These are phyloP conservation scores for Carabus problematicus DNA, from an alignment of 2,888 invertebrate species.

Conservation along the genomic window DNA sequence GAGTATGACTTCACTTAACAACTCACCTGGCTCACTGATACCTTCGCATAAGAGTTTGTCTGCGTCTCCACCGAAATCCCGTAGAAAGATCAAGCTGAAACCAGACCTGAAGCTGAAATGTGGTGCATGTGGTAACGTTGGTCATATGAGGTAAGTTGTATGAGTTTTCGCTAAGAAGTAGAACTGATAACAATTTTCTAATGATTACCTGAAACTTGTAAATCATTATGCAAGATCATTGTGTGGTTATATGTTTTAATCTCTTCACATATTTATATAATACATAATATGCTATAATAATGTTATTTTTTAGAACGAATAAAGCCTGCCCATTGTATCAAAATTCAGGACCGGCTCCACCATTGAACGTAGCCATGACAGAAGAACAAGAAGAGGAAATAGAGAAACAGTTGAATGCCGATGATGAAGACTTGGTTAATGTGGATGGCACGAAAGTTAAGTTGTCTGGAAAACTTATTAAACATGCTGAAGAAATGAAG, in stretches of 20 bases:
- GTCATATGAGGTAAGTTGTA: constrained; percentile 66
- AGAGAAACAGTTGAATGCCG: constrained; percentile 76
- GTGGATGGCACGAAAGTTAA: constrained; percentile 95
- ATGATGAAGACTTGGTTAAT: constrained; percentile 87
- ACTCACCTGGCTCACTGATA: constrained; percentile 50
- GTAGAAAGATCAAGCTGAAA: constrained; percentile 85
- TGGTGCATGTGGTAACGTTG: constrained; percentile 93
- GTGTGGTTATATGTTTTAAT: constrained; percentile 16
- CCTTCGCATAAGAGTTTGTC: constrained; percentile 56
- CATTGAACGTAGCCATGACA: constrained; percentile 74
- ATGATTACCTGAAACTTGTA: background rate
- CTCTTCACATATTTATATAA: background rate
- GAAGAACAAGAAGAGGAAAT: constrained; percentile 87
- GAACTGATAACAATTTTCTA: background rate
- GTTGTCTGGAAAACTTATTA: constrained; percentile 84
- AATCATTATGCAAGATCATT: background rate
- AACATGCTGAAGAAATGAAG: constrained; percentile 88
- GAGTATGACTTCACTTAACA: constrained; percentile 26
- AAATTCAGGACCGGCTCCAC: constrained; percentile 66
- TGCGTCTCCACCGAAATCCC: constrained; percentile 67
- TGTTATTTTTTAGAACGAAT: constrained; percentile 73
- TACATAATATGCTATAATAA: background rate
- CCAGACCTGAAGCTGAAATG: constrained; percentile 93
- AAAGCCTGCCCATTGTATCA: constrained; percentile 96
- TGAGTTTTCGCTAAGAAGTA: background rate